Evolutionary conservation across 1,140 invertebrate species (phyloP), one percentile per base, ranked within the genome.

Genomic region (Tetramorium alpestre): DNA sequence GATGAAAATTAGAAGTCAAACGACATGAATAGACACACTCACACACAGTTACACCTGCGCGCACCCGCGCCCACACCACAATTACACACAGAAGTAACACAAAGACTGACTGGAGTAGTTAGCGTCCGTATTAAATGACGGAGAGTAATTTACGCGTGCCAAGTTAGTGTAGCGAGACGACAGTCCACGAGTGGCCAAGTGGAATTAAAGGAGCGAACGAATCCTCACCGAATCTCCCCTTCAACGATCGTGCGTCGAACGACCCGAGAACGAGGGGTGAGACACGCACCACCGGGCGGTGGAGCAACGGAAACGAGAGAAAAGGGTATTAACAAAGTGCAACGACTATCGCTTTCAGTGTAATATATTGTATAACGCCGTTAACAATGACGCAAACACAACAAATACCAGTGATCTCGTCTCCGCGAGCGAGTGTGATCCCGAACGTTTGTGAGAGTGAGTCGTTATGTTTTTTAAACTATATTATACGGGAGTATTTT

Each of bases 321-420:
- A 70, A 44, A 69, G 82, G 82, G 72, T 87, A 91, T 90, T 89
- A 89, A 89, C 88, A 85, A 93, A 93, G 85, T 92, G 92, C 91
- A 92, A 93, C 91, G 92, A 94, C 90, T 93, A 93, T 92, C 92
- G 94, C 94, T 95, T 95, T 95, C 87, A 91, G 90, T 95, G 94
- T 95, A 94, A 94, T 89, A 93, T 95, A 94, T 94, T 94, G 93
- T 94, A 93, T 90, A 93, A 93, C 82, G 91, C 87, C 82, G 86
- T 87, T 85, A 88, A 51, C 67, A 69, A 82, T 84, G 84, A 82
- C 73, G 58, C 77, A 70, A 72, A 85, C 49, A 65, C 49, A 65
- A 77, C 13, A 62, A 65, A 87, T 84, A 84, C 86, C 88, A 86
- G 81, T 87, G 88, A 77, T 90, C 77, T 86, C 70, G 62, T 64